Conservation (phyloP, 2,888 invertebrate species). For the Aricia artaxerxes region DNA sequence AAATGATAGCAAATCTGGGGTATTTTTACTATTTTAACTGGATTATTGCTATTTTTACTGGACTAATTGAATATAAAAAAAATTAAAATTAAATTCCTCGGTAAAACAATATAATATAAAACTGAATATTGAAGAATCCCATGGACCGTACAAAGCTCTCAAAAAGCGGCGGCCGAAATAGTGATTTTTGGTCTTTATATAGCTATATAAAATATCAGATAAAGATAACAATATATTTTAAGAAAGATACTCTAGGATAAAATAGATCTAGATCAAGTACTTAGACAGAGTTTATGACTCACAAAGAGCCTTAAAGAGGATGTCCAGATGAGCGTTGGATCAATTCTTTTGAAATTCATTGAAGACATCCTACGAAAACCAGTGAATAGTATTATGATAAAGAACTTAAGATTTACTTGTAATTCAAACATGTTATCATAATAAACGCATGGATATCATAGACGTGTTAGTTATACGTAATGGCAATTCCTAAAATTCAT, state of each 20-base stretch:
- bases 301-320: conserved; percentile 8
- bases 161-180: no score
- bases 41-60: no score
- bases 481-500: background rate
- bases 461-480: background rate
- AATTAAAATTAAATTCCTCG: no score
- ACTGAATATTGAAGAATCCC: no score
- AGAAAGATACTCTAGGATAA: background rate
- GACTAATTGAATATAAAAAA: no score
- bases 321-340: conserved; percentile 4
- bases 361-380: conserved; percentile 1
- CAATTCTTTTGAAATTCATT: conserved; percentile 21
- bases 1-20: no score
- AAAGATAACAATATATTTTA: no score
- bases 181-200: no score
- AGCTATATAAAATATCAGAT: no score
- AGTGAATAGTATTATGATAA: background rate
- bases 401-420: background rate
- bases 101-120: no score
- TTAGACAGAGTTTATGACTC: background rate
- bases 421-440: background rate
- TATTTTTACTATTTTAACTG: no score
- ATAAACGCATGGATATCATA: background rate
- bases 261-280: conserved; percentile 8
- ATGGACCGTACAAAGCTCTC: no score